Base-by-base conservation (phyloP, 2,113 vertebrate species). In the Piaya cayana region DNA sequence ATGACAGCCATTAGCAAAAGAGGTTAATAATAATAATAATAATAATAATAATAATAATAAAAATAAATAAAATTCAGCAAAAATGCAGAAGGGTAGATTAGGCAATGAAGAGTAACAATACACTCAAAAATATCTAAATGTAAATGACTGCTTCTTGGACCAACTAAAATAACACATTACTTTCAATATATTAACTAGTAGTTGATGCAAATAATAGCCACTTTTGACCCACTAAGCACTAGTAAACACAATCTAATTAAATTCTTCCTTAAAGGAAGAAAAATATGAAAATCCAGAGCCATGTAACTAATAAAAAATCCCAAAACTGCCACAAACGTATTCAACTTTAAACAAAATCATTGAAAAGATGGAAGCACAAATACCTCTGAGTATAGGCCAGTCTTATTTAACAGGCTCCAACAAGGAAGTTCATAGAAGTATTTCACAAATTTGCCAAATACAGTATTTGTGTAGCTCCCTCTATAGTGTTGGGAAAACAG, bases 1-100 rank as follows among this genome's bases (percentile, higher is more conserved):
- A 70, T 68, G 86, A 93, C 72, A 95, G 65, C 45, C 82, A 94
- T 96, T 95, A 95, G 78, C 84, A 93, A 93, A 92, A 88, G 62
- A 95, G 79, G 12, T 70, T 26, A 62, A 79, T 85, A 63, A 82
- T 34, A 93, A 76, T 4, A 95, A 86, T 36, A 88, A 84, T n/a
- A n/a, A n/a, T n/a, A n/a, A n/a, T n/a, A n/a, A n/a, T n/a, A n/a
- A n/a, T n/a, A n/a, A n/a, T n/a, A n/a, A n/a, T n/a, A 43, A 42
- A 60, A 76, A 75, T 71, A 39, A 14, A 88, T 21, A 0, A 56
- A 80, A 86, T 50, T 68, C 53, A 90, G 60, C 93, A 70, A 62
- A 88, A 85, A 90, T 32, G 15, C 55, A 80, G 52, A 74, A 96
- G 22, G 64, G 65, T 34, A 95, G 49, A 92, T 59, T 83, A 69